A percentile compares a stretch with the other conserved stretches of the same genome.
Conservation (phyloP, 2,113 vertebrate genomes). For the Dendrocopos noguchii region DNA sequence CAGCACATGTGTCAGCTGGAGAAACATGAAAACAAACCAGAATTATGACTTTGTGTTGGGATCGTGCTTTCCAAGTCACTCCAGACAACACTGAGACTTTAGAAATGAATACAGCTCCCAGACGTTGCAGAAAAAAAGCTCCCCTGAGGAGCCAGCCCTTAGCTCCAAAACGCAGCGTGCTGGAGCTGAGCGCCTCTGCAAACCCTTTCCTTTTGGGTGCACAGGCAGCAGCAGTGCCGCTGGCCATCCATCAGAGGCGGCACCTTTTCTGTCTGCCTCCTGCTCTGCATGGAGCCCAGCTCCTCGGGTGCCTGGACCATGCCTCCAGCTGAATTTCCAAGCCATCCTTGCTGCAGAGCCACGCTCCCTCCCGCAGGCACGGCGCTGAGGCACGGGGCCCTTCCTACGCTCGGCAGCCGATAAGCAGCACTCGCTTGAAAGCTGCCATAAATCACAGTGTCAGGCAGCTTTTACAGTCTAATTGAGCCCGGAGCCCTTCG, state of each 20-base stretch:
- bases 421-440: background rate
- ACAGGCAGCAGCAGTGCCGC: fast-evolving
- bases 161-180: fast-evolving
- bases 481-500: background rate
- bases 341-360: fast-evolving
- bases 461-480: slow-evolving; percentile 11
- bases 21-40: slow-evolving; percentile 8
- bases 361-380: fast-evolving
- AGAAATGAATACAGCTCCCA: background rate
- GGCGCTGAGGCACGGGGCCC: fast-evolving
- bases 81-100: background rate
- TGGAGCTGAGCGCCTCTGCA: background rate
- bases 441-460: slow-evolving; percentile 18
- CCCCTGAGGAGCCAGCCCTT: background rate
- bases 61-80: background rate
- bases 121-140: background rate
- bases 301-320: fast-evolving
- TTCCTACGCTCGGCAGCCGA: fast-evolving
- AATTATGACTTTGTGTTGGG: background rate
- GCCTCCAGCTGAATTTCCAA: background rate
- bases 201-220: fast-evolving
- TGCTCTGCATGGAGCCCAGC: background rate
- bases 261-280: fast-evolving
- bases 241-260: fast-evolving
- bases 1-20: background rate